Conservation (phyloP, 2,113 vertebrate genomes). For the Crotalus viridis region DNA sequence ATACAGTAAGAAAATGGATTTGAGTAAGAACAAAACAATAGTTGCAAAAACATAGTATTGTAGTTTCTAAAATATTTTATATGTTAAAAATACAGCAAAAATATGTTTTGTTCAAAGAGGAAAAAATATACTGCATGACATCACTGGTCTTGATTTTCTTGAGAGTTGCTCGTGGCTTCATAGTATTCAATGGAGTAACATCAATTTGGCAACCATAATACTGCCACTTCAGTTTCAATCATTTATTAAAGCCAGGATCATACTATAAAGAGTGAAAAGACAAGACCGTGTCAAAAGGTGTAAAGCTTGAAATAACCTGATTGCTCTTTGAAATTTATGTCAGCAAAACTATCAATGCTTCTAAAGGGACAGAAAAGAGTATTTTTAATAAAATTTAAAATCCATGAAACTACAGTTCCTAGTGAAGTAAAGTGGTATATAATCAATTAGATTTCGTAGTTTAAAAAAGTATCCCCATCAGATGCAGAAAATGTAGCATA, state of each 20-base stretch:
- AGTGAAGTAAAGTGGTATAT: neutral
- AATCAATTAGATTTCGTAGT: neutral
- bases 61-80: slow-evolving; percentile 78
- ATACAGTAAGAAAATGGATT: neutral
- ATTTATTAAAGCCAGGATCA: slow-evolving; percentile 98
- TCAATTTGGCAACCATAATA: slow-evolving; percentile 46
- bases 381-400: neutral
- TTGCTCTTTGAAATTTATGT: neutral
- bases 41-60: slow-evolving; percentile 65
- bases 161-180: slow-evolving; percentile 59
- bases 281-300: slow-evolving; percentile 30
- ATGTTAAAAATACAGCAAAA: slow-evolving; percentile 84
- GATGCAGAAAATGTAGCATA: neutral
- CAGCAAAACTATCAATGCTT: neutral
- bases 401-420: neutral
- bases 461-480: neutral
- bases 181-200: slow-evolving; percentile 59
- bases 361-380: neutral
- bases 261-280: slow-evolving; percentile 74
- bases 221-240: slow-evolving; percentile 78
- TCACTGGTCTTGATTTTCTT: slow-evolving; percentile 59
- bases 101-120: slow-evolving; percentile 76
- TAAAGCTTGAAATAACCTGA: neutral
- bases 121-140: slow-evolving; percentile 77
- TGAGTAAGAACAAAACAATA: slow-evolving; percentile 38